phyloP scores from a whole-genome alignment of 2,888 invertebrate species.

The Drosophila mulleri region DNA sequence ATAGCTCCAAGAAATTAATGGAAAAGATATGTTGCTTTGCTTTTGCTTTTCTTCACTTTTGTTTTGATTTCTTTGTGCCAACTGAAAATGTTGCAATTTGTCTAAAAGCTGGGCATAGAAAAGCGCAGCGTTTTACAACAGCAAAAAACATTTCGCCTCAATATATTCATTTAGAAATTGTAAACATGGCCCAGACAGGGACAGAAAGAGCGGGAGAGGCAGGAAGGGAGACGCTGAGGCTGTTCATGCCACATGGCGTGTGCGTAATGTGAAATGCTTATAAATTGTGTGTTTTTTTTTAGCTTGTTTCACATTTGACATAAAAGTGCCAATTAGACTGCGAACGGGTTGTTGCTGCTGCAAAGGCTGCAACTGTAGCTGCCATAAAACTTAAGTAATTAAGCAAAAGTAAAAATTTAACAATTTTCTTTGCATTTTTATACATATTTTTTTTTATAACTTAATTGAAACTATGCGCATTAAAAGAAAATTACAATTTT shows the following conservation, averaged over 20 bases:
- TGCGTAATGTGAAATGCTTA: conserved; percentile 67
- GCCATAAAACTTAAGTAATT: conserved; percentile 72
- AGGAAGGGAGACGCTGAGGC: background rate
- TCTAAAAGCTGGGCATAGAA: conserved; percentile 71
- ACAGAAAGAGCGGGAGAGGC: background rate
- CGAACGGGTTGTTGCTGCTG: conserved; percentile 28
- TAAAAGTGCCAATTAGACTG: conserved; percentile 73
- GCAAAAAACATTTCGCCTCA: conserved; percentile 60
- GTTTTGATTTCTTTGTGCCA: conserved; percentile 42
- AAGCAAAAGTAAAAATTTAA: conserved; percentile 55
- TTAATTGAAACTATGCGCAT: conserved; percentile 70
- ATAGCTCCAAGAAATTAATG: background rate
- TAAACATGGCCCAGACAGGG: conserved; percentile 68
- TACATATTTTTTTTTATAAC: conserved; percentile 53
- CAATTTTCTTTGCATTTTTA: conserved; percentile 43
- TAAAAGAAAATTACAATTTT: conserved; percentile 54
- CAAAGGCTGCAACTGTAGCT: conserved; percentile 4
- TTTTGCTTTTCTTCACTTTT: conserved; percentile 20
- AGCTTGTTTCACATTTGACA: conserved; percentile 54
- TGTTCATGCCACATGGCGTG: conserved; percentile 70
- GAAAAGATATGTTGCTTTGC: background rate
- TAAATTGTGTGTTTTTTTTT: conserved; percentile 37
- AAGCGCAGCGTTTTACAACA: conserved; percentile 59
- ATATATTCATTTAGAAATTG: conserved; percentile 64
- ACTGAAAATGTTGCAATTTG: conserved; percentile 69